phyloP scores from a whole-genome alignment of 2,113 vertebrate genomes.

The Sceloporus undulatus region DNA sequence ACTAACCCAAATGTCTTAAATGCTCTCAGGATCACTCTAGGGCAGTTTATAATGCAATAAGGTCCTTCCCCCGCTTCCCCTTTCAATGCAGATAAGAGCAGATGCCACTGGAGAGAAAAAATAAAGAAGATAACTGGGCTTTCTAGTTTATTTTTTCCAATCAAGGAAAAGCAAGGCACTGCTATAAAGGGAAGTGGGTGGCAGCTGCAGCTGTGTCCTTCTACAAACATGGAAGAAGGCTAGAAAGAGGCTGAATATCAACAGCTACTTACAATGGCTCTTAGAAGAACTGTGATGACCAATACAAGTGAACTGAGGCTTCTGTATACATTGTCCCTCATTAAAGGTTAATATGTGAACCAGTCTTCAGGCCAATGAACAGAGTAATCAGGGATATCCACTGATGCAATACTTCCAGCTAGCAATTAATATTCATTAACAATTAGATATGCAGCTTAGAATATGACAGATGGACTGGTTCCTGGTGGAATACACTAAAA shows the following conservation, averaged over 20 bases:
- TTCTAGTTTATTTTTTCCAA: not conserved
- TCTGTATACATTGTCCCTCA: not conserved
- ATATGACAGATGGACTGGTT: constrained; percentile 70
- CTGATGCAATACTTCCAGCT: constrained; percentile 66
- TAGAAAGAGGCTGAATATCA: not conserved
- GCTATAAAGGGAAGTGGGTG: not conserved
- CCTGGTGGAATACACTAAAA: constrained; percentile 58
- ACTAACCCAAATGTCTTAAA: not conserved
- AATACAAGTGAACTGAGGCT: not conserved
- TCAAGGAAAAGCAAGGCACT: constrained; percentile 1
- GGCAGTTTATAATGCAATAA: not conserved
- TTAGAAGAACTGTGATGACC: not conserved
- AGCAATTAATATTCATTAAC: constrained; percentile 65
- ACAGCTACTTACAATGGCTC: not conserved
- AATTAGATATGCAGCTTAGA: constrained; percentile 63
- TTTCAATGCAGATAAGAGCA: not conserved
- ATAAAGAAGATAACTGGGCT: not conserved
- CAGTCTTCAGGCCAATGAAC: not conserved
- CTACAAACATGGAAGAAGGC: not conserved
- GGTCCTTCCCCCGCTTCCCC: not conserved
- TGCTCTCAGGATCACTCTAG: not conserved
- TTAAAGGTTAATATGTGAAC: not conserved
- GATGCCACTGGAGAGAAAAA: not conserved
- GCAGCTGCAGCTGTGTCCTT: not conserved
- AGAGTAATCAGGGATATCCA: not conserved